Conservation (phyloP, 2,797 vertebrate genomes). For the Labeo calbasu region DNA sequence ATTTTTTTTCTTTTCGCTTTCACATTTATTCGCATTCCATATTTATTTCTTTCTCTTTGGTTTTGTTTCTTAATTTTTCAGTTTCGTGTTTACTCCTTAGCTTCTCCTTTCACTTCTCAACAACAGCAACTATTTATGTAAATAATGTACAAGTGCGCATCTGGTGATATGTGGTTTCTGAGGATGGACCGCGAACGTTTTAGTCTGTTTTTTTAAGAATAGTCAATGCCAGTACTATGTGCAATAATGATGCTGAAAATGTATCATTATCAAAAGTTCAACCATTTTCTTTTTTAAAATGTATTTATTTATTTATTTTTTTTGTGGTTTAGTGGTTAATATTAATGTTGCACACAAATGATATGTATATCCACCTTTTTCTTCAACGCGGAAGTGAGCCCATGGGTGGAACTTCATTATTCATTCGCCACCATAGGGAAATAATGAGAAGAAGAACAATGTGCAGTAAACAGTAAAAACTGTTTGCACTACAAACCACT, state of each 20-base stretch:
- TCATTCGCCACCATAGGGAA: no score
- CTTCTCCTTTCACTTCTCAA: neutral
- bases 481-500: no score
- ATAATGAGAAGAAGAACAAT: no score
- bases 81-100: neutral
- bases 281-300: no score
- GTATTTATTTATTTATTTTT: no score
- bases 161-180: neutral
- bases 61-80: neutral
- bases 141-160: neutral
- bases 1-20: neutral
- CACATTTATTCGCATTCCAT: neutral
- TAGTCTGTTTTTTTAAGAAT: neutral
- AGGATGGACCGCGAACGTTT: neutral
- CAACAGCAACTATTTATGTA: neutral
- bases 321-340: no score
- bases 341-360: no score
- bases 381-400: no score
- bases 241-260: neutral
- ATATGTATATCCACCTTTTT: no score
- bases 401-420: no score
- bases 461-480: no score
- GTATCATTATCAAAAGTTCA: neutral
- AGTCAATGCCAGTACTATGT: neutral
- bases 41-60: neutral